Percentiles rank a stretch among this genome's conserved stretches.
phyloP scores from a whole-genome alignment of 1,140 invertebrate genomes.

The Drosophila eugracilis region DNA sequence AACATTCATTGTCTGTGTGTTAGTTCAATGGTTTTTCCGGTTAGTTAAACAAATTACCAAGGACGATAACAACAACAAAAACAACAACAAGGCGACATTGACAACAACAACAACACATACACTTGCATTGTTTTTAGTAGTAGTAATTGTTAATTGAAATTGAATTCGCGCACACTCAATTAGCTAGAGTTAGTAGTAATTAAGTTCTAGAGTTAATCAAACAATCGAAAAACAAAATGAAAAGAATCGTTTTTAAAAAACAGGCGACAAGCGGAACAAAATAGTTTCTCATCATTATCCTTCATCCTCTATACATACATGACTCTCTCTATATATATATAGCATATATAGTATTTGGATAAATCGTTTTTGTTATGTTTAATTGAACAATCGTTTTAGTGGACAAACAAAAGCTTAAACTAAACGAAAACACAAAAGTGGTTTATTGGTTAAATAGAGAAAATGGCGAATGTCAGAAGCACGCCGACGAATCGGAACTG shows the following conservation, averaged over 20 bases:
- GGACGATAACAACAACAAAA: constrained; percentile 37
- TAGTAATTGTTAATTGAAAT: constrained; percentile 39
- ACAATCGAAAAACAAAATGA: constrained; percentile 56
- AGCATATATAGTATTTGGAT: constrained; percentile 20
- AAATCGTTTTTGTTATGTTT: constrained; percentile 46
- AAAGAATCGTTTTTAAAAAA: constrained; percentile 72
- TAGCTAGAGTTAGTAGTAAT: constrained; percentile 66
- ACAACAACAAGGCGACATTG: constrained; percentile 34
- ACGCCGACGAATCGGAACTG: constrained; percentile 26
- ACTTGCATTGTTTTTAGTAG: constrained; percentile 49
- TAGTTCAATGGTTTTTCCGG: constrained; percentile 52
- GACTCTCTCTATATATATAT: constrained; percentile 21
- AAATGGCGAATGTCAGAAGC: constrained; percentile 30
- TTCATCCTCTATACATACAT: constrained; percentile 49
- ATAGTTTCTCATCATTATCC: constrained; percentile 76
- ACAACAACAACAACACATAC: constrained; percentile 37
- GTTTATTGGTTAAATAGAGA: constrained; percentile 14
- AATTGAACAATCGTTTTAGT: constrained; percentile 43
- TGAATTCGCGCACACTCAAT: constrained; percentile 55
- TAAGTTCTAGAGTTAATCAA: constrained; percentile 58
- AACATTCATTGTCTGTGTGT: constrained; percentile 1
- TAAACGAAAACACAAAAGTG: constrained; percentile 28
- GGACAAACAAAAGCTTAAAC: constrained; percentile 37
- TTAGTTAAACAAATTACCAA: constrained; percentile 64
- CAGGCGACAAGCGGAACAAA: constrained; percentile 85